These are phyloP conservation scores for Mormyrus hasselquistii DNA, from an alignment of 2,797 vertebrate species.

Conservation along the genomic window DNA sequence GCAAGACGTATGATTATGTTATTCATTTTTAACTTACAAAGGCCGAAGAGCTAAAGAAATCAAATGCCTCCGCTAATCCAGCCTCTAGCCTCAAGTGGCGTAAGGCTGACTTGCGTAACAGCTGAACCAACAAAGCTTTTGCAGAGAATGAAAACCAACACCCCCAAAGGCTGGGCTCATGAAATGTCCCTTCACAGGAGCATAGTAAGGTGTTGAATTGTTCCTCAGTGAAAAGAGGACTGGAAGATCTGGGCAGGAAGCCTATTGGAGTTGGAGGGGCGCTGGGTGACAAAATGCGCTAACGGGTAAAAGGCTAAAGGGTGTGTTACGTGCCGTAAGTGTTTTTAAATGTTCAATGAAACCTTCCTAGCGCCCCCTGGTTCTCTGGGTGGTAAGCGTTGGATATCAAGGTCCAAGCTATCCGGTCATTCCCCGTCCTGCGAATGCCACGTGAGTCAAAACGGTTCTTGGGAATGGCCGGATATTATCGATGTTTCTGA, in stretches of 20 bases:
- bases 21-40: not conserved
- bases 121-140: not conserved
- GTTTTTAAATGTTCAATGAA: no score
- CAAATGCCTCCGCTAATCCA: not conserved
- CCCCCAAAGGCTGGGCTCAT: not conserved
- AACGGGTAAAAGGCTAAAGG: not conserved
- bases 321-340: no score
- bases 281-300: not conserved
- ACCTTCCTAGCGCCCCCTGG: no score
- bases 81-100: not conserved
- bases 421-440: no score
- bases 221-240: not conserved
- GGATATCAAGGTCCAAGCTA: no score
- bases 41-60: not conserved
- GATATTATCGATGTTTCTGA: no score
- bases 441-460: no score
- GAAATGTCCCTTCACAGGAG: not conserved
- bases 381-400: no score
- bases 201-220: not conserved
- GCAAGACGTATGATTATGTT: not conserved
- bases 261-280: not conserved
- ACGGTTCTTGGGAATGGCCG: no score
- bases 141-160: not conserved
- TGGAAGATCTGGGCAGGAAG: not conserved
- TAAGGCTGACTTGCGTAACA: not conserved